phyloP scores from a whole-genome alignment of 1,140 invertebrate species.

The Hycleus cichorii region DNA sequence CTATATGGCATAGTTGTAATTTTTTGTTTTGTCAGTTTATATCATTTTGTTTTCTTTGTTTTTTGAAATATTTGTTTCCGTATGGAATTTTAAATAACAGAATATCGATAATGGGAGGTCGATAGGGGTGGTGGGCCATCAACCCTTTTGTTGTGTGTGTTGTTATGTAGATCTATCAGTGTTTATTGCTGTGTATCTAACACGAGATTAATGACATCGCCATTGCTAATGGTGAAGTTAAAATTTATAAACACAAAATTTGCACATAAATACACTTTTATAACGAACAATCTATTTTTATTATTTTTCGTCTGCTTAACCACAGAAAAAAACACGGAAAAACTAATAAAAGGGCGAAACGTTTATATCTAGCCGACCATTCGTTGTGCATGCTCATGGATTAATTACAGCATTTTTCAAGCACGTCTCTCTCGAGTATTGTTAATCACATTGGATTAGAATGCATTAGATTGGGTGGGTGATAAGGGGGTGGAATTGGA shows the following conservation, averaged over 20 bases:
- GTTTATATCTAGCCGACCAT: not conserved
- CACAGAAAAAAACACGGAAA: not conserved
- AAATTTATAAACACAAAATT: not conserved
- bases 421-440: not conserved
- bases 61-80: too few relatives aligned
- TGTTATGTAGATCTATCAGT: too few relatives aligned
- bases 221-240: not conserved
- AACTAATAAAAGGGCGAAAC: not conserved
- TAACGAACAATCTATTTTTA: not conserved
- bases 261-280: not conserved
- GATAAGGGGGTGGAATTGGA: not conserved
- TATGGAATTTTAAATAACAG: too few relatives aligned
- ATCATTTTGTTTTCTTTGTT: too few relatives aligned
- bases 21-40: too few relatives aligned
- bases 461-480: not conserved
- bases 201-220: not conserved
- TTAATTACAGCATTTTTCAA: not conserved
- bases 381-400: not conserved
- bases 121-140: too few relatives aligned
- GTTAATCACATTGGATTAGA: not conserved
- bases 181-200: not conserved
- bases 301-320: not conserved
- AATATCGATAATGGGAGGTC: too few relatives aligned
- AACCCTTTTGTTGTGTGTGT: too few relatives aligned
- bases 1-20: too few relatives aligned